Evolutionary conservation across 2,113 vertebrate genomes (phyloP).

Genomic region (Laticauda laticaudata): DNA sequence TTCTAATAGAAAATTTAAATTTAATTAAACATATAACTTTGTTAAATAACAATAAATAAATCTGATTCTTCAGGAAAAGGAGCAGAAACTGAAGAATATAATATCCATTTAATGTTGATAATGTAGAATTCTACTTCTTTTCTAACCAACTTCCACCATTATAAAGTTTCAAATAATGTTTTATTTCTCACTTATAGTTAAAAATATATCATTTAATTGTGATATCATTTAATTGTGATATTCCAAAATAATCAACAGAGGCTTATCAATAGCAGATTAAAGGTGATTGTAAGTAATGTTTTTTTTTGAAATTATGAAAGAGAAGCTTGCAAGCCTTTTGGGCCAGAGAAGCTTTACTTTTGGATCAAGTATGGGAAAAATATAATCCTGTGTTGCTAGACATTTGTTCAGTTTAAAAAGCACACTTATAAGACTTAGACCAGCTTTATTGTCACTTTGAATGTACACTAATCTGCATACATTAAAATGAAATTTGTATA

Average conservation of each 20-base stretch:
- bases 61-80: not conserved
- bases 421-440: not conserved
- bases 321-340: constrained; percentile 45
- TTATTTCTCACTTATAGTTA: constrained; percentile 60
- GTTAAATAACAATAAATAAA: not conserved
- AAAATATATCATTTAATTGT: constrained; percentile 51
- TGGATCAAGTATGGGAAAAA: constrained; percentile 37
- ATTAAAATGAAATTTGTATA: too few relatives aligned
- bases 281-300: constrained; percentile 41
- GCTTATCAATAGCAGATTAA: constrained; percentile 60
- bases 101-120: constrained; percentile 28
- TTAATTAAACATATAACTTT: not conserved
- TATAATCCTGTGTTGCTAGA: not conserved
- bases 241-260: constrained; percentile 52
- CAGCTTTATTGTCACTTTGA: too few relatives aligned
- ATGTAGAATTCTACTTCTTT: constrained; percentile 12
- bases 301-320: constrained; percentile 57
- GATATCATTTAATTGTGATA: constrained; percentile 47
- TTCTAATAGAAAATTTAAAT: not conserved
- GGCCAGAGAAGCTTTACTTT: constrained; percentile 35
- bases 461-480: too few relatives aligned
- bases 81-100: constrained; percentile 26
- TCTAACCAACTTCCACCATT: constrained; percentile 57
- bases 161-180: constrained; percentile 56
- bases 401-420: not conserved